Base-by-base conservation (phyloP, 2,113 vertebrate genomes). In the Bufo bufo region DNA sequence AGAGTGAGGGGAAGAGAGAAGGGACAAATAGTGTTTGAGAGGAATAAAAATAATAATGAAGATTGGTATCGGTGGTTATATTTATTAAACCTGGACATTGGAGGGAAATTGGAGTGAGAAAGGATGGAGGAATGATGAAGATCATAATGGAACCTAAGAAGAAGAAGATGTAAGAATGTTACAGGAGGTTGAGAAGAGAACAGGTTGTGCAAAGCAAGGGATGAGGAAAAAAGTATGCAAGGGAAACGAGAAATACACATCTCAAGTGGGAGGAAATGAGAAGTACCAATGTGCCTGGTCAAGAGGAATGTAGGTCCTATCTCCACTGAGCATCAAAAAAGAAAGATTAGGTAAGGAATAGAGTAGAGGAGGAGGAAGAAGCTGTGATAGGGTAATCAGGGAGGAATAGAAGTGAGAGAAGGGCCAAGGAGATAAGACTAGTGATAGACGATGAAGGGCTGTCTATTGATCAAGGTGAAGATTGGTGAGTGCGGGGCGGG, bases 381-480 rank as follows among this genome's bases (percentile, higher is more conserved):
- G 74, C 13, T 11, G 59, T 63, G 33, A 63, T 85, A 72, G 50
- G 66, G 77, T 65, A 69, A 50, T 63, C n/a, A 61, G 47, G 45
- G 19, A 66, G 49, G 45, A 33, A 75, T 49, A 72, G 47, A 20
- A n/a, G 69, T 56, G 84, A 77, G n/a, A 82, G 56, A 75, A 58
- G 45, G 84, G n/a, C 80, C 80, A 84, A 9, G 52, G 59, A 63
- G 87, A 88, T 88, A 88, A 65, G 80, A 61, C 66, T 58, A 66
- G 71, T 77, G 80, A 82, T 84, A 75, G 66, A 77, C 9, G n/a
- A 74, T 77, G 79, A 86, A 74, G 87, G 80, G 80, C 81, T 83
- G 87, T 56, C 65, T 89, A 89, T 89, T 89, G 81, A 89, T 89
- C 87, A 89, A 84, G 87, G 81, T 89, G 82, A 89, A 84, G 81